phyloP scores from a whole-genome alignment of 2,888 invertebrate genomes.

The Calliphora vomitoria region DNA sequence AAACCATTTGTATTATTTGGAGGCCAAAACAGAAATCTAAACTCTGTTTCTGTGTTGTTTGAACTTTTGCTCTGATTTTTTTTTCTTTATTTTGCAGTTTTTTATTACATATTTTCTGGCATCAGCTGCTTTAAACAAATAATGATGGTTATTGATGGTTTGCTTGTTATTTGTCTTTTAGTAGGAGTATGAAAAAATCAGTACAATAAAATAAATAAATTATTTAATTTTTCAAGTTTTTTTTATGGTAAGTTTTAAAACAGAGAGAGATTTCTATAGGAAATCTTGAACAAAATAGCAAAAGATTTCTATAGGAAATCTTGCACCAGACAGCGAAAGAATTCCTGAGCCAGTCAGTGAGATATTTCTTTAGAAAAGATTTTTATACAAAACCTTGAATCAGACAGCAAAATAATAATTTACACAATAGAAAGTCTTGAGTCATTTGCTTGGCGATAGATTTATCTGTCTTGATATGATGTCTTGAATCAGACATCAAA shows the following conservation, averaged over 20 bases:
- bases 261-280: no score
- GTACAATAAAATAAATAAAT: conserved; percentile 46
- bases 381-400: no score
- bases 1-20: conserved; percentile 65
- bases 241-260: background rate
- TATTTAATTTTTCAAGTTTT: conserved; percentile 30
- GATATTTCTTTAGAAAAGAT: no score
- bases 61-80: conserved; percentile 51
- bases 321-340: no score
- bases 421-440: no score
- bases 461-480: no score
- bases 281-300: no score
- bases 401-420: no score
- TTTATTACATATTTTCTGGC: conserved; percentile 39
- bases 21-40: conserved; percentile 46
- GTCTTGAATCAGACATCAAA: no score
- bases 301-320: no score
- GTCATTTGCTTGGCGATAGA: no score
- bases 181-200: background rate
- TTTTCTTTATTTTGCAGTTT: background rate
- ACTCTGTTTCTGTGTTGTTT: conserved; percentile 26
- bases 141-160: conserved; percentile 63
- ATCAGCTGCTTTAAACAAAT: conserved; percentile 57
- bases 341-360: no score
- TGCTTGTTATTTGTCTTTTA: conserved; percentile 16